Percentiles rank a stretch among this genome's conserved stretches.
Evolutionary conservation across 2,113 vertebrate genomes (phyloP).

Genomic region (Fregata magnificens): DNA sequence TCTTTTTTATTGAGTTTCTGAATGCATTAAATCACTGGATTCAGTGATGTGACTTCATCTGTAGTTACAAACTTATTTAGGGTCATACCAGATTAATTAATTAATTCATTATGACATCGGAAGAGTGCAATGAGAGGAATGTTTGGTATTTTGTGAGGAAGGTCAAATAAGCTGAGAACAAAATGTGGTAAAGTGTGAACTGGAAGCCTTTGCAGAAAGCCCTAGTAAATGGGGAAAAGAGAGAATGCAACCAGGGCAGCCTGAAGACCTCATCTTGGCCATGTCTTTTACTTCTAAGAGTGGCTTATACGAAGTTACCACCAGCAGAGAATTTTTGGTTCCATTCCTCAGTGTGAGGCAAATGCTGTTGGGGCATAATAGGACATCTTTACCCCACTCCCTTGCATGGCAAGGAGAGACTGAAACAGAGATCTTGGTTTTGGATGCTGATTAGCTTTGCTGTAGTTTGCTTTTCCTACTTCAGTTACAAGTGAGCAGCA

Average conservation of each 20-base stretch:
- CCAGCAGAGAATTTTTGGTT: neutral
- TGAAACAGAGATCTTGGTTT: neutral
- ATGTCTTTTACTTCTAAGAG: neutral
- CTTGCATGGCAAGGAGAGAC: neutral
- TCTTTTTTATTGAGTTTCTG: neutral
- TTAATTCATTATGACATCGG: neutral
- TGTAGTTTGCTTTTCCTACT: neutral
- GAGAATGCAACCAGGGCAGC: neutral
- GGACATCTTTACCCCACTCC: neutral
- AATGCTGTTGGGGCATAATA: neutral
- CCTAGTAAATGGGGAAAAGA: neutral
- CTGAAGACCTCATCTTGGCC: neutral
- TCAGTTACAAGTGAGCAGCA: neutral
- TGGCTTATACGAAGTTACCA: neutral
- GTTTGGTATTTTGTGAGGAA: neutral
- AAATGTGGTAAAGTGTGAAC: neutral
- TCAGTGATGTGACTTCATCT: neutral
- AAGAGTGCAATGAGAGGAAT: neutral
- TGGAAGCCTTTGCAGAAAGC: neutral
- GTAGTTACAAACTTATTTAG: neutral
- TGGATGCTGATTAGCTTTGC: neutral
- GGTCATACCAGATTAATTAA: neutral
- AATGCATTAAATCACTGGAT: neutral
- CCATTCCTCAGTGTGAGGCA: neutral
- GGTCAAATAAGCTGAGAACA: neutral